Conservation (phyloP, 2,797 vertebrate species). For the Sebastes matsubarae region DNA sequence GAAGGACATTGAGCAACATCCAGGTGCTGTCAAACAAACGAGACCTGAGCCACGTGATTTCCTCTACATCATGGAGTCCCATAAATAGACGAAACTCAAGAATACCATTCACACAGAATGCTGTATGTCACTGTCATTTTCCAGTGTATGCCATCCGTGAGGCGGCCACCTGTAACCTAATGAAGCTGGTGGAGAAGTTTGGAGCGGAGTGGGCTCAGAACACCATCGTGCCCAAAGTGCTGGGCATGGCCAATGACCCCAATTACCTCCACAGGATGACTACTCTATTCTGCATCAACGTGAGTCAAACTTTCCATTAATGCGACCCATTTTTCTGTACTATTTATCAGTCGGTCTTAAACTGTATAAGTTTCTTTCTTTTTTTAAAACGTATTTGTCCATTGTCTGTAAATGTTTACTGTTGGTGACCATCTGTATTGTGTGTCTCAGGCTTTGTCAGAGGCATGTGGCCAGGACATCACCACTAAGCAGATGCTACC, state of each 20-base stretch:
- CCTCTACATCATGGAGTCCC: background rate
- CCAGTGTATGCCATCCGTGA: conserved; percentile 92
- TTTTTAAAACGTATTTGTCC: accelerated
- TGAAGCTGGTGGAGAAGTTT: conserved; percentile 94
- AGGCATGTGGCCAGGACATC: conserved; percentile 91
- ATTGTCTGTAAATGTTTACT: background rate
- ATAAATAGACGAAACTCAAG: background rate
- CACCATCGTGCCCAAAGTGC: conserved; percentile 91
- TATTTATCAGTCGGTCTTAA: background rate
- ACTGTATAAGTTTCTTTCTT: background rate
- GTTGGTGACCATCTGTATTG: background rate
- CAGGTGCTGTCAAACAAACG: background rate
- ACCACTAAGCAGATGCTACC: conserved; percentile 94
- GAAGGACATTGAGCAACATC: background rate
- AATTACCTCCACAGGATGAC: conserved; percentile 96
- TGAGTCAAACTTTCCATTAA: conserved; percentile 71
- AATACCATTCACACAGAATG: background rate
- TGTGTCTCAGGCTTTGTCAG: conserved; percentile 84
- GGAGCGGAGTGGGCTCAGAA: conserved; percentile 93
- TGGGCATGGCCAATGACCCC: conserved; percentile 92
- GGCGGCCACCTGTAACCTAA: conserved; percentile 91
- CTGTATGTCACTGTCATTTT: background rate
- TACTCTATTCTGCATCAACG: conserved; percentile 93
- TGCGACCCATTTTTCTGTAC: background rate
- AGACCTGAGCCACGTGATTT: background rate